A percentile compares a stretch with the other conserved stretches of the same genome.
These are phyloP conservation scores for Cyprinodon tularosa DNA, from an alignment of 2,113 vertebrate species.

Conservation along the genomic window DNA sequence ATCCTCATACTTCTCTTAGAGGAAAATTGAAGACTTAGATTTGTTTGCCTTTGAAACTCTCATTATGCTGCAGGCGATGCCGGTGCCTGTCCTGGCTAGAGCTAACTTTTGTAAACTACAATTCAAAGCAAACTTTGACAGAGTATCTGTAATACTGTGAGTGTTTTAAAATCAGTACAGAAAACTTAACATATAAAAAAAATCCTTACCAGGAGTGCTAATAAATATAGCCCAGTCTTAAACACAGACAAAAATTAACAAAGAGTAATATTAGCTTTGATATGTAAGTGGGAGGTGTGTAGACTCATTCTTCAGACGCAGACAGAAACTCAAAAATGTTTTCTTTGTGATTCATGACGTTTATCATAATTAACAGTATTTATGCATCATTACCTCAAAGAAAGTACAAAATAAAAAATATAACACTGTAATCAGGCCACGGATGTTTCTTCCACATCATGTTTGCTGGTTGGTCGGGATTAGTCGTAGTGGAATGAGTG, in stretches of 20 bases:
- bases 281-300: neutral
- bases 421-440: slow-evolving; percentile 74
- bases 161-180: too few relatives aligned
- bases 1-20: too few relatives aligned
- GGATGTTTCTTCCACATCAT: slow-evolving; percentile 51
- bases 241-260: neutral
- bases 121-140: too few relatives aligned
- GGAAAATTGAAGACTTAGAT: too few relatives aligned
- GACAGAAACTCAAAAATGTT: slow-evolving; percentile 15
- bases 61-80: too few relatives aligned
- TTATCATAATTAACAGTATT: slow-evolving; percentile 75
- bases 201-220: too few relatives aligned
- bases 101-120: too few relatives aligned
- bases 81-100: too few relatives aligned
- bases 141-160: too few relatives aligned
- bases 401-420: slow-evolving; percentile 56
- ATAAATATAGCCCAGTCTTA: neutral
- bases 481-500: slow-evolving; percentile 60
- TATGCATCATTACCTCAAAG: slow-evolving; percentile 65
- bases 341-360: slow-evolving; percentile 59
- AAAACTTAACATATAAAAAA: too few relatives aligned
- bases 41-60: too few relatives aligned
- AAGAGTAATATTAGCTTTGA: neutral
- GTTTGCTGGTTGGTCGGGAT: slow-evolving; percentile 60
- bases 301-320: neutral